Evolutionary conservation across 2,113 vertebrate species (phyloP).

Genomic region (Saccopteryx leptura): DNA sequence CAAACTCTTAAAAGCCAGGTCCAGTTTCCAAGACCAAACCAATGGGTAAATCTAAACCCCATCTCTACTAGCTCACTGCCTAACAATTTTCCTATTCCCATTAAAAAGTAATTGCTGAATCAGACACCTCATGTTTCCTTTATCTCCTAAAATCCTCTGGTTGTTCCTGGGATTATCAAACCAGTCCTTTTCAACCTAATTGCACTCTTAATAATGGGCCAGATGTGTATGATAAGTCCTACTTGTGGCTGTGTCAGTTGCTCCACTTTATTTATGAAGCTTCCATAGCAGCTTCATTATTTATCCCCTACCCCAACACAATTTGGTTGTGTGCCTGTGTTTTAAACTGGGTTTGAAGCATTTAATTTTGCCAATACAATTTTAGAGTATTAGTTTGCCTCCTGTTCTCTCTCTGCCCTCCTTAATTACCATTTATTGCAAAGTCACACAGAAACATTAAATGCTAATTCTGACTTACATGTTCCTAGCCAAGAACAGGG

Average conservation of each 20-base stretch:
- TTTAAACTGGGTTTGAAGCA: slow-evolving; percentile 71
- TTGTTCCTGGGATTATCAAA: slow-evolving; percentile 71
- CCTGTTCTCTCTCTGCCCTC: slow-evolving; percentile 76
- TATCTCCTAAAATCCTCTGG: slow-evolving; percentile 74
- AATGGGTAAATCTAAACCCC: background rate
- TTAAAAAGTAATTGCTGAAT: slow-evolving; percentile 72
- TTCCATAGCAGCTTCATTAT: slow-evolving; percentile 58
- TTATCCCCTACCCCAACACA: slow-evolving; percentile 43
- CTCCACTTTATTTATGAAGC: slow-evolving; percentile 45
- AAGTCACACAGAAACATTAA: slow-evolving; percentile 81
- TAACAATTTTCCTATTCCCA: slow-evolving; percentile 59
- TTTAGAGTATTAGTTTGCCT: slow-evolving; percentile 81
- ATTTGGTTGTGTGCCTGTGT: slow-evolving; percentile 55
- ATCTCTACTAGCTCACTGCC: slow-evolving; percentile 12
- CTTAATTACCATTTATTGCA: slow-evolving; percentile 80
- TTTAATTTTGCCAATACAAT: slow-evolving; percentile 83
- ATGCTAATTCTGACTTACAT: slow-evolving; percentile 81
- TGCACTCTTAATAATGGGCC: slow-evolving; percentile 72
- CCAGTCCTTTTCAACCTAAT: slow-evolving; percentile 73
- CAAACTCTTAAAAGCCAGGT: slow-evolving; percentile 33
- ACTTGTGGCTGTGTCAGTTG: slow-evolving; percentile 71
- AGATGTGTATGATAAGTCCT: slow-evolving; percentile 76
- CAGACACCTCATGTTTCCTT: slow-evolving; percentile 73
- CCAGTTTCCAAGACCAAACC: background rate
- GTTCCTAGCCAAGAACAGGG: slow-evolving; percentile 73